Base-by-base conservation (phyloP, 2,113 vertebrate genomes). In the Mobula hypostoma region DNA sequence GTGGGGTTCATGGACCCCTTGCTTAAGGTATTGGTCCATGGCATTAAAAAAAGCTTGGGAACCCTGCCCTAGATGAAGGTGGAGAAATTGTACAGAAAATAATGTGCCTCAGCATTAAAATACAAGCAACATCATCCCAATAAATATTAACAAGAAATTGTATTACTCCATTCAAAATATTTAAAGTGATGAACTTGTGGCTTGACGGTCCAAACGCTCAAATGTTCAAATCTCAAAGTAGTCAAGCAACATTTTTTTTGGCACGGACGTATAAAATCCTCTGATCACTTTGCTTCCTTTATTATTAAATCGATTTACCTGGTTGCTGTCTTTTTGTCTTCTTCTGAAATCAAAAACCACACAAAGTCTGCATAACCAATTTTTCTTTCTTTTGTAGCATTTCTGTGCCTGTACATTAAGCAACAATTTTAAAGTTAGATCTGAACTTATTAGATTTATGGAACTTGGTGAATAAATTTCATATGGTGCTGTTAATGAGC, bases 261-360 rank as follows among this genome's bases (percentile, higher is more conserved):
- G 7, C 12, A 32, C n/a, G n/a, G 27, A 63, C 1, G 48, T 92
- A 68, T 17, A 48, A 40, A 48, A 74, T 92, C 19, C 63, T 40
- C 32, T 12, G 19, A 92, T 92, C 7, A 92, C 17, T 8, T 48
- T 92, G 66, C 90, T 70, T 24, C 36, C 9, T 88, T 24, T 56
- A 36, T 72, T 1, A 68, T 68, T 17, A 56, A 21, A 21, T 27
- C 56, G 70, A 74, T 29, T 90, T 94, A 99, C 99, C 99, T 99
- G 94, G 99, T 99, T 9, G 97, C 97, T 0, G 97, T 98, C 94
- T 97, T 98, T 95, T 99, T 99, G 97, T 99, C 99, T 74, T 99
- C 99, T 95, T 99, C 98, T 0, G 99, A 99, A 96, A 99, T 97
- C 68, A 99, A 96, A 95, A 99, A 99, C 98, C 99, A 99, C 56